Conservation (phyloP, 1,140 invertebrate species). For the Formica exsecta region DNA sequence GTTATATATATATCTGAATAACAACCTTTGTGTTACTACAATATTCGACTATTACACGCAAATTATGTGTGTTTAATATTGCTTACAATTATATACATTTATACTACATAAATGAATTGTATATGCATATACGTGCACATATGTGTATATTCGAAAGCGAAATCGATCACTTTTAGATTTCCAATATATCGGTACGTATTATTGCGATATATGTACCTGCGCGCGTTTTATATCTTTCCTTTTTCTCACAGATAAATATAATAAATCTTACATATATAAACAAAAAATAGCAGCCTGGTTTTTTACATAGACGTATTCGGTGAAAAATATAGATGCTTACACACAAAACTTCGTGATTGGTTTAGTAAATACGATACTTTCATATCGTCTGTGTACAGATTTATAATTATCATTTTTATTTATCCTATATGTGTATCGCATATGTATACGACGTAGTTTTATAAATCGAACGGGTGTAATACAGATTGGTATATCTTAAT, state of each 20-base stretch:
- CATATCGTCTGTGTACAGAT: neutral
- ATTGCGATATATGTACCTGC: neutral
- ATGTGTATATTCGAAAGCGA: neutral
- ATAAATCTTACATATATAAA: slow-evolving; percentile 14
- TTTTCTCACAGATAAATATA: slow-evolving; percentile 7
- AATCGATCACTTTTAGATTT: slow-evolving; percentile 16
- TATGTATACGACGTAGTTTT: slow-evolving; percentile 42
- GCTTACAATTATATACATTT: slow-evolving; percentile 23
- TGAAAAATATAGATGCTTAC: neutral
- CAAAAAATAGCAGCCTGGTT: neutral
- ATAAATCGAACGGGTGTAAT: slow-evolving; percentile 28
- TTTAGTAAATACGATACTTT: slow-evolving; percentile 7
- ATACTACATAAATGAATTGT: slow-evolving; percentile 24
- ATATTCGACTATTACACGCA: slow-evolving; percentile 33
- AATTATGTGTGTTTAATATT: slow-evolving; percentile 34
- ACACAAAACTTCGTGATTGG: neutral
- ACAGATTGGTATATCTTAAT: slow-evolving; percentile 36
- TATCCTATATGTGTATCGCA: neutral
- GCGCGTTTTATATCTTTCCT: neutral
- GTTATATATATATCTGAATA: slow-evolving; percentile 34
- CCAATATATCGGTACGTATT: neutral
- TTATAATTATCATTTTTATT: slow-evolving; percentile 5
- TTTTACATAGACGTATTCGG: slow-evolving; percentile 9
- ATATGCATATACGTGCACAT: neutral
- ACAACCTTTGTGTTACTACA: slow-evolving; percentile 37